phyloP scores from a whole-genome alignment of 2,888 invertebrate genomes.

The Rambutsinella grinnellia region DNA sequence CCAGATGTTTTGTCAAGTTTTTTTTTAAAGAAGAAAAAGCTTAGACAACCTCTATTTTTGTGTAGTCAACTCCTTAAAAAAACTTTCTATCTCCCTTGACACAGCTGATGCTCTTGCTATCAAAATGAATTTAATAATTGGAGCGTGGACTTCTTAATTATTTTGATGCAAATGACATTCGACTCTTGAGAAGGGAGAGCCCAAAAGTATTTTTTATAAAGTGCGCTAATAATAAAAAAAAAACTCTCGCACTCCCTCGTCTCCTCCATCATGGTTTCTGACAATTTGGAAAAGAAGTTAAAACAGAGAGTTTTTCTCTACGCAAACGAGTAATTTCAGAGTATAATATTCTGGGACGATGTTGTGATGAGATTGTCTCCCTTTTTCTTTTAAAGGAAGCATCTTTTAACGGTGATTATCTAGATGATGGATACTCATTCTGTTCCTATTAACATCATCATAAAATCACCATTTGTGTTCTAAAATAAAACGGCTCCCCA shows the following conservation, averaged over 20 bases:
- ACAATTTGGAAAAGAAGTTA: no score
- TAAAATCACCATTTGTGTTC: constrained; percentile 16
- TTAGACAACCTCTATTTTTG: constrained; percentile 17
- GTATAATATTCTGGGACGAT: no score
- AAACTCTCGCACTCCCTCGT: no score
- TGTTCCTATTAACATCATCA: constrained; percentile 13
- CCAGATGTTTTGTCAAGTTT: constrained; percentile 7
- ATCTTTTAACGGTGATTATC: no score
- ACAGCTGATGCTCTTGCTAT: constrained; percentile 45
- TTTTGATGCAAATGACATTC: constrained; percentile 65
- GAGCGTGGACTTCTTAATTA: constrained; percentile 64
- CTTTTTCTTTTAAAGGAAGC: no score
- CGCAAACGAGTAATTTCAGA: no score
- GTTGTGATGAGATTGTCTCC: no score
- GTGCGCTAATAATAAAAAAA: no score
- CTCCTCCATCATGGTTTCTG: no score
- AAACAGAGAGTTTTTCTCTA: no score
- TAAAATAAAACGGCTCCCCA: background rate
- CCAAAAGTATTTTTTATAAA: no score
- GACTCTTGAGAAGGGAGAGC: constrained; percentile 50
- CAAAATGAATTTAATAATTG: constrained; percentile 64
- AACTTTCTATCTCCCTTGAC: constrained; percentile 30
- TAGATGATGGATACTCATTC: constrained; percentile 13
- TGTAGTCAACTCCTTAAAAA: constrained; percentile 8
- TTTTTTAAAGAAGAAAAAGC: background rate